These are phyloP conservation scores for Antennarius maculatus DNA, from an alignment of 2,797 vertebrate genomes.

Conservation along the genomic window DNA sequence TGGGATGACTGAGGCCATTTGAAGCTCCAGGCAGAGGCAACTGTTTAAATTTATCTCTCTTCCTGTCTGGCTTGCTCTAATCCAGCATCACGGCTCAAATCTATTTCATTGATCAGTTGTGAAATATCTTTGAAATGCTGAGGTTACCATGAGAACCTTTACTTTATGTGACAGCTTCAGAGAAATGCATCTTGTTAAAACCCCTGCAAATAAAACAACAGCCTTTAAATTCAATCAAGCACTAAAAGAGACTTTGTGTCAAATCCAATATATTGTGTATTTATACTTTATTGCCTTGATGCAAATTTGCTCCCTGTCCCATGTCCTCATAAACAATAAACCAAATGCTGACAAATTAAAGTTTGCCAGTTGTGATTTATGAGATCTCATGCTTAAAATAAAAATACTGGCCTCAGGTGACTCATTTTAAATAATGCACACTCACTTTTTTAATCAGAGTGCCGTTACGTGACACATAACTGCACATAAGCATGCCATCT, in stretches of 20 bases:
- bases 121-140: conserved; percentile 30
- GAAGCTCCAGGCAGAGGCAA: conserved; percentile 2
- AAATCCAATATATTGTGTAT: conserved; percentile 4
- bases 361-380: conserved; percentile 30
- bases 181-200: conserved; percentile 11
- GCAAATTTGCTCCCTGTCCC: neutral
- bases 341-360: conserved; percentile 20
- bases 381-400: conserved; percentile 19
- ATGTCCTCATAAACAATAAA: conserved; percentile 19
- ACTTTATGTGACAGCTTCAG: conserved; percentile 38
- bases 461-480: conserved; percentile 5
- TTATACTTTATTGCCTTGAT: conserved; percentile 4
- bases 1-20: neutral
- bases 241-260: neutral
- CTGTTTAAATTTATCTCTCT: conserved; percentile 14
- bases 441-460: conserved; percentile 29
- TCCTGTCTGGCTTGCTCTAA: too few species aligned
- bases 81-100: conserved; percentile 10
- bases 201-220: conserved; percentile 5
- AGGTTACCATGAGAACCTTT: conserved; percentile 25
- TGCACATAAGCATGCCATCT: conserved; percentile 19
- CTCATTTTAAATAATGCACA: conserved; percentile 26
- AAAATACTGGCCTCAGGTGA: conserved; percentile 28
- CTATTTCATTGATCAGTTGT: conserved; percentile 36
- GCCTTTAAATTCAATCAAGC: conserved; percentile 8